Evolutionary conservation across 2,888 invertebrate genomes (phyloP), one percentile per base, ranked within the genome.

Genomic region (Amorpha juglandis): DNA sequence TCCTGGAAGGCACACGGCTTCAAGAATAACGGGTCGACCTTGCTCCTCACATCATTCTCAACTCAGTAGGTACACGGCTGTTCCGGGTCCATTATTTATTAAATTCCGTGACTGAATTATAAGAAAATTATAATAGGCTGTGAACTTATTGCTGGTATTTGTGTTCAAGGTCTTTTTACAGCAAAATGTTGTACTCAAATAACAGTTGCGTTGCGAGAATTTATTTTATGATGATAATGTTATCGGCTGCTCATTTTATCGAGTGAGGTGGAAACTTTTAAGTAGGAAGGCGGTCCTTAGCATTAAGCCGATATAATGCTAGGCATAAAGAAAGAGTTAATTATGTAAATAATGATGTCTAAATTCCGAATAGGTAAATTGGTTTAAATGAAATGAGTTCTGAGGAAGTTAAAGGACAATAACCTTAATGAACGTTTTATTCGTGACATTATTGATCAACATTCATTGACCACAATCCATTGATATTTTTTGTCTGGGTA

Each of bases 1-100:
- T 83, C 81, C 83, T 82, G 79, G 74, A 79, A 74, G 68, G 48
- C 58, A 69, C 42, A 45, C 42, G 35, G 62, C 69, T 66, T 63
- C 62, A 66, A 70, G 69, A 70, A 64, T 50, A 63, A 50, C 52
- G 58, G 55, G 21, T 12, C 38, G 42, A 38, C 64, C 64, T 64
- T 64, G 53, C 64, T 27, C 27, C 52, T 52, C 21, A 42, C n/a
- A 6, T 63, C 51, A 63, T 52, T 52, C 55, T 58, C 38, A 58
- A 19, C 6, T 58, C 35, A 64, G 16, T 16, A 27, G 7, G 19
- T 45, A 27, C 27, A 27, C 27, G 27, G n/a, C 4, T 63, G 16
- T 64, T 64, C 64, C 64, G 64, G 64, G 64, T 64, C n/a, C 33
- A 45, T 63, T 16, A 52, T 45, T 64, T 53, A 27, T 58, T 38